A percentile compares a stretch with the other conserved stretches of the same genome.
Evolutionary conservation across 1,140 invertebrate genomes (phyloP).

Genomic region (Sinonovacula constricta): DNA sequence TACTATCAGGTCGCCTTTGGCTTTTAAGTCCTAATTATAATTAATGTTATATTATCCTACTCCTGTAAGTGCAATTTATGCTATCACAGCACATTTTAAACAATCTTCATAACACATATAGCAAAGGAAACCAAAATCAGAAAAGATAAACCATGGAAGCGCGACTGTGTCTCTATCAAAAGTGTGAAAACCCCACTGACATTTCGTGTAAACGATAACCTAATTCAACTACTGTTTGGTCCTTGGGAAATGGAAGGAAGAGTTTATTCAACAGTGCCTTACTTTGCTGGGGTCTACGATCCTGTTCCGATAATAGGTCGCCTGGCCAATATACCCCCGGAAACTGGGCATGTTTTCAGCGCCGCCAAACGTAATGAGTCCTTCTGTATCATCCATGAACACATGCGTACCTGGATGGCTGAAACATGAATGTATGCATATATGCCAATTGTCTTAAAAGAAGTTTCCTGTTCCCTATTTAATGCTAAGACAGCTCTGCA

Average conservation of each 20-base stretch:
- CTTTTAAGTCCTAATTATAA: background rate
- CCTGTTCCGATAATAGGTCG: constrained; percentile 57
- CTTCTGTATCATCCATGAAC: constrained; percentile 60
- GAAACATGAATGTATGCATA: no score
- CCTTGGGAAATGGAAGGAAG: no score
- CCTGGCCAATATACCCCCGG: constrained; percentile 66
- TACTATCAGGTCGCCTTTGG: background rate
- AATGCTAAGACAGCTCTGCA: no score
- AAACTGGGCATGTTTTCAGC: constrained; percentile 59
- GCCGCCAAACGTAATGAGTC: constrained; percentile 62
- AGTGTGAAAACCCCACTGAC: no score
- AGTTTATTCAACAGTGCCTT: no score
- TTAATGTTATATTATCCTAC: background rate
- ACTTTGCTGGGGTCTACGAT: constrained; percentile 52
- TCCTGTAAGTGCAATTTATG: background rate
- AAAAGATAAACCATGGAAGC: background rate
- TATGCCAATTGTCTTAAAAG: no score
- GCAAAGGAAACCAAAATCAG: background rate
- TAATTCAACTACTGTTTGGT: no score
- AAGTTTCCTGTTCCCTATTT: no score
- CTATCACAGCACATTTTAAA: background rate
- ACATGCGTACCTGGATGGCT: constrained; percentile 12
- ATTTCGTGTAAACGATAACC: no score
- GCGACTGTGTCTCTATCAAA: no score
- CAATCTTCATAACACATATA: background rate